Conservation (phyloP, 2,888 invertebrate species). For the Nymphalis c-album region DNA sequence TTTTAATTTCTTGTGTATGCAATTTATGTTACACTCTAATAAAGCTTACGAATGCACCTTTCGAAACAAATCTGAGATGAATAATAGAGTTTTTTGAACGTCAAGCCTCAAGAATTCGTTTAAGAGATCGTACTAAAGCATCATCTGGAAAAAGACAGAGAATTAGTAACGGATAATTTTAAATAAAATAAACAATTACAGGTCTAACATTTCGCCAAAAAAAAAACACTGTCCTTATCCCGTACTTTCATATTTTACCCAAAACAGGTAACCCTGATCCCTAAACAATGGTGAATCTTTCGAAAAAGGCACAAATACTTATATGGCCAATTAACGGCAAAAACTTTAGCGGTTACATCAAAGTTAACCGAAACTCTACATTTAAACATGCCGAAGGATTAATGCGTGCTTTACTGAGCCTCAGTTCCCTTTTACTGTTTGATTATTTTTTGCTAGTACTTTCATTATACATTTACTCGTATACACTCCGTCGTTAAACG, state of each 20-base stretch:
- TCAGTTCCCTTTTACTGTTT: not conserved
- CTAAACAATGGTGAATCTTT: slow-evolving; percentile 31
- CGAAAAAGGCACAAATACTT: slow-evolving; percentile 27
- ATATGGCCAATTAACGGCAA: slow-evolving; percentile 25
- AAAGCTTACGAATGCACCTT: not conserved
- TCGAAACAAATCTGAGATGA: not conserved
- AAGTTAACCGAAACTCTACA: slow-evolving; percentile 11
- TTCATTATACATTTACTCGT: not conserved
- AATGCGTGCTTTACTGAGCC: not conserved
- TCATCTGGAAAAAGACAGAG: not conserved
- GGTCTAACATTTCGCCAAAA: slow-evolving; percentile 5
- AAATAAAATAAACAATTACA: slow-evolving; percentile 1
- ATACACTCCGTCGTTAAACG: not conserved
- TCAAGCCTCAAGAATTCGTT: not conserved
- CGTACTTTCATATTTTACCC: slow-evolving; percentile 34
- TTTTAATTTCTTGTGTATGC: not conserved
- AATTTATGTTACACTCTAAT: slow-evolving; percentile 2
- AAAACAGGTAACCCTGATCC: slow-evolving; percentile 37
- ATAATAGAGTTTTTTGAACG: not conserved
- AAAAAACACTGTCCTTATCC: slow-evolving; percentile 15
- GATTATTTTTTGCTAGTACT: not conserved
- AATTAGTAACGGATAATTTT: not conserved
- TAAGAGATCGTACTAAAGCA: not conserved
- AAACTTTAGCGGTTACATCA: slow-evolving; percentile 27
- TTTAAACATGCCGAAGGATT: not conserved